A percentile compares a stretch with the other conserved stretches of the same genome.
These are phyloP conservation scores for Melipona quadrifasciata DNA, from an alignment of 1,140 invertebrate species.

Conservation along the genomic window DNA sequence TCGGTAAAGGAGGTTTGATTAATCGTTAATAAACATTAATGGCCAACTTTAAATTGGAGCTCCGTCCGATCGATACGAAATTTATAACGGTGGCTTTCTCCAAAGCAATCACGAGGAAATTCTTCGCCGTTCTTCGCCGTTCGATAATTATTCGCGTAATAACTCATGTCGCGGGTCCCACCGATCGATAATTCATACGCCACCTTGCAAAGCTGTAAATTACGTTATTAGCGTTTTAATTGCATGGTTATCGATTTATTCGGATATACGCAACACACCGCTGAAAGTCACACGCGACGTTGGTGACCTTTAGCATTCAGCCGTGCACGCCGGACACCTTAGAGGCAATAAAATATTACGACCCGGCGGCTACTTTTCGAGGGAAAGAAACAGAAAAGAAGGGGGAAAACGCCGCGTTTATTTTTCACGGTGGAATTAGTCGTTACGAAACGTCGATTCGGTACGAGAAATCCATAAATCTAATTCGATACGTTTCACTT, in stretches of 20 bases:
- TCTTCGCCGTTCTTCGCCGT: slow-evolving; percentile 18
- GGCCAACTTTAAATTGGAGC: slow-evolving; percentile 42
- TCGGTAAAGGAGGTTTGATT: slow-evolving; percentile 23
- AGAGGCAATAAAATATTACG: neutral
- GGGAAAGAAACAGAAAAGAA: too few species aligned
- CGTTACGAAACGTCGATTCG: neutral
- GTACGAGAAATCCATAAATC: neutral
- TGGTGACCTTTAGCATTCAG: slow-evolving; percentile 32
- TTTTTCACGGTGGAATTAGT: neutral
- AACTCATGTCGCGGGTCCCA: slow-evolving; percentile 49
- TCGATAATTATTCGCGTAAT: slow-evolving; percentile 65
- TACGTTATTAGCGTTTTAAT: slow-evolving; percentile 70
- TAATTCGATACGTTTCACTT: neutral
- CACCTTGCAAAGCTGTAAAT: slow-evolving; percentile 57
- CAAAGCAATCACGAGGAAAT: slow-evolving; percentile 39
- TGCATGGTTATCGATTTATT: slow-evolving; percentile 62
- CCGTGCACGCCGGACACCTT: neutral
- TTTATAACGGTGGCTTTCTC: slow-evolving; percentile 47
- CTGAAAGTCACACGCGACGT: slow-evolving; percentile 28
- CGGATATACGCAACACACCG: slow-evolving; percentile 3
- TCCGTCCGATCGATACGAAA: slow-evolving; percentile 23
- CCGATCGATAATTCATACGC: slow-evolving; percentile 63
- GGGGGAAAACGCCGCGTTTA: neutral
- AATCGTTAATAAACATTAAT: slow-evolving; percentile 56
- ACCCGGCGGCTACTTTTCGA: neutral